Conservation (phyloP, 2,113 vertebrate genomes). For the Parus major region DNA sequence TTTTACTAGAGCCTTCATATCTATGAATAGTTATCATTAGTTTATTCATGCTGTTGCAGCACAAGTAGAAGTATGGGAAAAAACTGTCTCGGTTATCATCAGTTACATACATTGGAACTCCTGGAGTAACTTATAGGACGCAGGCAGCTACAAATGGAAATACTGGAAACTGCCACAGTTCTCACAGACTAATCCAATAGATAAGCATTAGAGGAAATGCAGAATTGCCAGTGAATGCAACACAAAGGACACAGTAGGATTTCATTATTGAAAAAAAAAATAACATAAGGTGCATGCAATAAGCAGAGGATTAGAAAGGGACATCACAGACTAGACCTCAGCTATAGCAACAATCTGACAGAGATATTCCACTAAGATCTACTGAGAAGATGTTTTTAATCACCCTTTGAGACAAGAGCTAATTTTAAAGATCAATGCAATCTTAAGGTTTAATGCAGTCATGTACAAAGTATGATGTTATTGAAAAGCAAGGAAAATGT, state of each 20-base stretch:
- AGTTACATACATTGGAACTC: not conserved
- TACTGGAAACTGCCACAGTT: not conserved
- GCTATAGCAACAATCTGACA: not conserved
- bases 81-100: not conserved
- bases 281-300: not conserved
- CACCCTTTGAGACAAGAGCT: not conserved
- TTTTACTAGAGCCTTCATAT: not conserved
- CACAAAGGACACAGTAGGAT: not conserved
- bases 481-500: not conserved
- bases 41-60: not conserved
- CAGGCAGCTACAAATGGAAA: not conserved
- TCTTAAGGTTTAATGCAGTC: not conserved
- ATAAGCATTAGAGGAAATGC: not conserved
- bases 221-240: not conserved
- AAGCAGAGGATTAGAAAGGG: not conserved
- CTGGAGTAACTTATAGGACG: fast-evolving
- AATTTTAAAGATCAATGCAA: not conserved
- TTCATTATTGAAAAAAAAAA: not conserved
- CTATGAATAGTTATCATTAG: not conserved
- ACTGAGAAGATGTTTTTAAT: not conserved
- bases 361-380: not conserved
- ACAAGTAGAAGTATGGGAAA: not conserved
- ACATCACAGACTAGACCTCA: not conserved
- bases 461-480: not conserved
- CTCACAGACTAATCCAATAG: not conserved